These are phyloP conservation scores for Ceratosolen solmsi DNA, from an alignment of 1,140 invertebrate genomes.

Conservation along the genomic window DNA sequence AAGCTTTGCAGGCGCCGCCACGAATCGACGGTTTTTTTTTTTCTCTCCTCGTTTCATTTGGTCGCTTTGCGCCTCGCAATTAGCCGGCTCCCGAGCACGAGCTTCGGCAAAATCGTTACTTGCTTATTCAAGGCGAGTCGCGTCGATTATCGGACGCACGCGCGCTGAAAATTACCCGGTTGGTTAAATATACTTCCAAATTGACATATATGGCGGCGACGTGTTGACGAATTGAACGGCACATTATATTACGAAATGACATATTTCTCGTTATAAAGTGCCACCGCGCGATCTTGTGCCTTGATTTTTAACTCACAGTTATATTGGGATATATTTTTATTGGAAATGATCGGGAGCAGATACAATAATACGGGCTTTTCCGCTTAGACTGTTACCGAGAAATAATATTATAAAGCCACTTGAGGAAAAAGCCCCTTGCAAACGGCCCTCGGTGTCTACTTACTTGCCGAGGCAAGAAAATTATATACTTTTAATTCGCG, in stretches of 20 bases:
- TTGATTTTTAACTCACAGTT: too few relatives aligned
- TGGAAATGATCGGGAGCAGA: not conserved
- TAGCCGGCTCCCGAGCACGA: slow-evolving; percentile 5
- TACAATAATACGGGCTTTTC: not conserved
- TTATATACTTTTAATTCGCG: not conserved
- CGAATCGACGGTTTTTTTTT: not conserved
- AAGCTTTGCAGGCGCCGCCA: not conserved
- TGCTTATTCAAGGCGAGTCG: slow-evolving; percentile 24
- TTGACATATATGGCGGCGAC: not conserved
- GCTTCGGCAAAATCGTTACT: not conserved
- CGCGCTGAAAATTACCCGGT: slow-evolving; percentile 21
- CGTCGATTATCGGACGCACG: slow-evolving; percentile 19
- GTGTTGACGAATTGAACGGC: not conserved
- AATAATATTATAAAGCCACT: not conserved
- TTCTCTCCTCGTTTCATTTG: not conserved
- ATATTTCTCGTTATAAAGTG: not conserved
- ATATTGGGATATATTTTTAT: too few relatives aligned
- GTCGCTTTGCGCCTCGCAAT: slow-evolving; percentile 12
- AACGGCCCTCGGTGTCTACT: not conserved
- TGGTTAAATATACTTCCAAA: slow-evolving; percentile 9
- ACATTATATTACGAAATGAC: not conserved
- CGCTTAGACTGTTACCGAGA: not conserved
- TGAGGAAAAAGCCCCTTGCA: not conserved
- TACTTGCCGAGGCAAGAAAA: not conserved
- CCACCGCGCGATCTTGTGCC: not conserved